Percentiles rank a stretch among this genome's conserved stretches.
These are phyloP conservation scores for Lacanobia wlatinum DNA, from an alignment of 2,888 invertebrate species.

Conservation along the genomic window DNA sequence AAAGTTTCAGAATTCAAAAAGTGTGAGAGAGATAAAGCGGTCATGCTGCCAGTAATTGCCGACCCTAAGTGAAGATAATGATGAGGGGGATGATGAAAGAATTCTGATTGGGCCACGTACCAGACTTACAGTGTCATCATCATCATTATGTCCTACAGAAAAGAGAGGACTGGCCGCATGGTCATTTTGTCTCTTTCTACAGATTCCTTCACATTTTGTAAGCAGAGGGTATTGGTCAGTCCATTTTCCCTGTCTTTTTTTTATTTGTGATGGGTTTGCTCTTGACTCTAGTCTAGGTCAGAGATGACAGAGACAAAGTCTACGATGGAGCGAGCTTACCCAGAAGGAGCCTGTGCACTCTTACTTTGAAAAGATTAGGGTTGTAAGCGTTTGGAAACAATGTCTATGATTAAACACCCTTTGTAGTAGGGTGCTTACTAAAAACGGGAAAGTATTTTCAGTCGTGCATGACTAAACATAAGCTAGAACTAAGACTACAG, in stretches of 20 bases:
- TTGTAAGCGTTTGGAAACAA: too few species aligned
- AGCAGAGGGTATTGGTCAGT: neutral
- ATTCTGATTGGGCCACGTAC: neutral
- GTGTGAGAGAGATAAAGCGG: too few species aligned
- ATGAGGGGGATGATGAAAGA: too few species aligned
- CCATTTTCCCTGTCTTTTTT: neutral
- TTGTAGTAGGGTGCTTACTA: neutral
- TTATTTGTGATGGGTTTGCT: too few species aligned
- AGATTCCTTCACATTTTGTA: neutral
- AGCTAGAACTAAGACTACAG: slow-evolving; percentile 3
- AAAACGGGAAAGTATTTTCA: slow-evolving; percentile 16
- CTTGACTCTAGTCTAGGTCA: too few species aligned
- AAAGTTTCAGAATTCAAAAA: too few species aligned
- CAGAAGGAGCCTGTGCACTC: too few species aligned
- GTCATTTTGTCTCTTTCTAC: neutral
- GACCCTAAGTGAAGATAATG: too few species aligned
- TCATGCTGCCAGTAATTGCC: too few species aligned
- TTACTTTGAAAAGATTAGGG: too few species aligned
- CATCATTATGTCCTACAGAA: neutral
- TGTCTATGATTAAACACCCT: neutral
- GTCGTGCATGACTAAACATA: slow-evolving; percentile 29
- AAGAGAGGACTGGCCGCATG: neutral
- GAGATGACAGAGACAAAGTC: too few species aligned
- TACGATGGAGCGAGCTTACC: too few species aligned
- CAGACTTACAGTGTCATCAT: neutral